Evolutionary conservation across 2,113 vertebrate genomes (phyloP), one percentile per base, ranked within the genome.

Genomic region (Nymphicus hollandicus): DNA sequence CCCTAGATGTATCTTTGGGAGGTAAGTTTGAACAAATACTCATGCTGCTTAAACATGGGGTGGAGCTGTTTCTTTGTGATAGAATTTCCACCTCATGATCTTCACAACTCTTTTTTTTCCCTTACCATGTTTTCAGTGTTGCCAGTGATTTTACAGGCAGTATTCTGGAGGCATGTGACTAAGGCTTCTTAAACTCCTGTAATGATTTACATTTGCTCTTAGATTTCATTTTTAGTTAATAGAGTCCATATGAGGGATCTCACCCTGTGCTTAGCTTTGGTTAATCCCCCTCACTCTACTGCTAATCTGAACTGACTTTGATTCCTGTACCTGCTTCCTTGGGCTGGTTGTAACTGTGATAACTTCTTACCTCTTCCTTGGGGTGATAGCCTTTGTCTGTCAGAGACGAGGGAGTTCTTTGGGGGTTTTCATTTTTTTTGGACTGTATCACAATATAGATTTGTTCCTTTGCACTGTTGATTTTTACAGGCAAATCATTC

Each of bases 51-150:
- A 88, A 60, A 92, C 91, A 23, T 81, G 44, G 90, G 78, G 68
- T 95, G 94, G 91, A 95, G 86, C 89, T 94, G 61, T 94, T 94
- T 89, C 70, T 91, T 77, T 92, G 50, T 88, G 41, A 71, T 24
- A 73, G 44, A 77, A 53, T 71, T 85, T 84, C 71, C 7, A 43
- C 47, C 55, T 91, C 55, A 8, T 2, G 1, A 47, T 84, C 35
- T 83, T 47, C 25, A 29, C 1, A 6, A 14, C 19, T 70, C 13
- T 13, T 25, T 61, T 11, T 41, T 28, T 23, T 8, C 3, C 50
- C 71, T 80, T 60, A 9, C 76, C 29, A 4, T 43, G 14, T 91
- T 81, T 91, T 88, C 39, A 64, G 28, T 24, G 14, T 79, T 88
- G 64, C 64, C 49, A 27, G 66, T 49, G 87, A 56, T 70, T 85